Conservation (phyloP, 2,113 vertebrate species). For the Murina feae region DNA sequence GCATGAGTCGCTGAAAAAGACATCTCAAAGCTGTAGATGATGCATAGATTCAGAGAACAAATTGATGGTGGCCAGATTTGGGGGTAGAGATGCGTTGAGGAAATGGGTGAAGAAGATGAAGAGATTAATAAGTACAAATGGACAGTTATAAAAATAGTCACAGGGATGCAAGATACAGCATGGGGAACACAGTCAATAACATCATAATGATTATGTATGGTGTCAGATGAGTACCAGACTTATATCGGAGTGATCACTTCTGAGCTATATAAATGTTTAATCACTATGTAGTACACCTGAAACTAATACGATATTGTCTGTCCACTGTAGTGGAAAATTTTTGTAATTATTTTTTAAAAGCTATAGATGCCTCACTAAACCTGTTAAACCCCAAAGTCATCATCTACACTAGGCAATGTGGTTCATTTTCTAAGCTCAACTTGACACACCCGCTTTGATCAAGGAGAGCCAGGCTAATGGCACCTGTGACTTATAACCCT, state of each 20-base stretch:
- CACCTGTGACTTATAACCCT: neutral
- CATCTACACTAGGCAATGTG: neutral
- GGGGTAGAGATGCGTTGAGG: neutral
- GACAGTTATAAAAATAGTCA: neutral
- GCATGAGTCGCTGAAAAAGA: neutral
- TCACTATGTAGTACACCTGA: neutral
- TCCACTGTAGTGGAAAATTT: neutral
- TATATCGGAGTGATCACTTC: neutral
- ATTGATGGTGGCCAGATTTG: neutral
- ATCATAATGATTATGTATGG: neutral
- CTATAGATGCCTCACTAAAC: neutral
- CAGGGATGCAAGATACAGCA: neutral
- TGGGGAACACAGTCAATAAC: neutral
- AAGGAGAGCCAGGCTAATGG: constrained; percentile 21
- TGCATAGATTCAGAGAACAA: neutral
- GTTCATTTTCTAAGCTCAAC: constrained; percentile 2
- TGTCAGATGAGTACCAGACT: neutral
- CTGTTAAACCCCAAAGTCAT: constrained; percentile 1
- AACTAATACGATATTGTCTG: neutral
- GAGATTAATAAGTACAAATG: neutral
- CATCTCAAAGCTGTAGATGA: constrained; percentile 1
- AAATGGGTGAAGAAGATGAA: neutral
- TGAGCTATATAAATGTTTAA: neutral
- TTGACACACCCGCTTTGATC: constrained; percentile 35
- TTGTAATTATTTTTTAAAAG: neutral